Percentiles rank a stretch among this genome's conserved stretches.
Conservation (phyloP, 1,140 invertebrate genomes). For the Brevipalpus yothersi region DNA sequence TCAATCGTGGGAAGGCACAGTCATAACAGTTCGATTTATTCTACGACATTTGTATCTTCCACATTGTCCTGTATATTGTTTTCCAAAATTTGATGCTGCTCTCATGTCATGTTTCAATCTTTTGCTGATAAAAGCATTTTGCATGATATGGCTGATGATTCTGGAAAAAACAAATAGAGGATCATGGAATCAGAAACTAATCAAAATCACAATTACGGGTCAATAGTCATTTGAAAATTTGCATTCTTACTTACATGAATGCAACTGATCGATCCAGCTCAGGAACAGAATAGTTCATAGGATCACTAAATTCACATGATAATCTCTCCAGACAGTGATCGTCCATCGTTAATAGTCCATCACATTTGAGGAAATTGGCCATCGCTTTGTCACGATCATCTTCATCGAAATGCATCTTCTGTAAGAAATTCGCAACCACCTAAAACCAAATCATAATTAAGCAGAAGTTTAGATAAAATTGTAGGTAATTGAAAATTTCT, state of each 20-base stretch:
- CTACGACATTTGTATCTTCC: conserved; percentile 8
- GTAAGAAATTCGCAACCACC: conserved; percentile 8
- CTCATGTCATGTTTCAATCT: conserved; percentile 13
- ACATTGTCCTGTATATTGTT: conserved; percentile 8
- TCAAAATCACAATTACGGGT: background rate
- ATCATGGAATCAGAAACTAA: background rate
- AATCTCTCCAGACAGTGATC: conserved; percentile 18
- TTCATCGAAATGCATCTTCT: conserved; percentile 10
- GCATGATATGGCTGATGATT: conserved; percentile 14
- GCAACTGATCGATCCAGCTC: conserved; percentile 15
- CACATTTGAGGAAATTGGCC: conserved; percentile 17
- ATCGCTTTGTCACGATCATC: conserved; percentile 14
- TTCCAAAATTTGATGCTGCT: conserved; percentile 10
- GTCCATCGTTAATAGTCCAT: conserved; percentile 13
- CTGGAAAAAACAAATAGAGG: conserved; percentile 5
- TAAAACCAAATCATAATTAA: background rate
- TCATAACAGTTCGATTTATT: background rate
- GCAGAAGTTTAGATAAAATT: background rate
- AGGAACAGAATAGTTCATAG: conserved; percentile 17
- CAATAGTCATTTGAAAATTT: too few relatives aligned
- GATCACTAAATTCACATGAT: conserved; percentile 21
- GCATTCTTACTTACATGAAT: conserved; percentile 14
- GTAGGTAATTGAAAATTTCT: too few relatives aligned
- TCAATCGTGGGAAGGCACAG: too few relatives aligned
- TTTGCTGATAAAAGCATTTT: conserved; percentile 12